These are phyloP conservation scores for Orchestes rusci DNA, from an alignment of 2,888 invertebrate species.

Conservation along the genomic window DNA sequence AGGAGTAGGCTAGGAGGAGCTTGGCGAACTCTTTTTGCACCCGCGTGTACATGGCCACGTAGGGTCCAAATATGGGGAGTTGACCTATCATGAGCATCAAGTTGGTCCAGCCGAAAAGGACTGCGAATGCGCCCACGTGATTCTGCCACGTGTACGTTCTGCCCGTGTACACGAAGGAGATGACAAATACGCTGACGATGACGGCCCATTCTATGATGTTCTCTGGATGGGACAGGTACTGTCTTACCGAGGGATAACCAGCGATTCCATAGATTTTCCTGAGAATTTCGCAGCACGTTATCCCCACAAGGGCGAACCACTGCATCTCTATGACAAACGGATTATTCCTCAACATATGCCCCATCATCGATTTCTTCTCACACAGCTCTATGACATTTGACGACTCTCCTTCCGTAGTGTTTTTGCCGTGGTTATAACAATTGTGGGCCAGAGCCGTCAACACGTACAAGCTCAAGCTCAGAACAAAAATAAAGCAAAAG, in stretches of 20 bases:
- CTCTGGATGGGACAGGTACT: constrained; percentile 76
- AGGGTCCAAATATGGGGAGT: constrained; percentile 79
- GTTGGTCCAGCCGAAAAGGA: constrained; percentile 81
- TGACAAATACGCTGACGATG: constrained; percentile 74
- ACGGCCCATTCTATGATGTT: constrained; percentile 86
- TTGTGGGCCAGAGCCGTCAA: constrained; percentile 76
- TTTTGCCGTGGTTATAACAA: constrained; percentile 74
- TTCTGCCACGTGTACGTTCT: constrained; percentile 77
- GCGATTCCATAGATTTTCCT: constrained; percentile 76
- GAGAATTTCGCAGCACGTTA: constrained; percentile 72
- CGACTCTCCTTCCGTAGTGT: constrained; percentile 57
- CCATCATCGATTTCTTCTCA: constrained; percentile 70
- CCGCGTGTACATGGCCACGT: constrained; percentile 85
- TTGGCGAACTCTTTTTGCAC: constrained; percentile 83
- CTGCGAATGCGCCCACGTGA: constrained; percentile 79
- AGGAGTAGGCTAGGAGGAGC: constrained; percentile 77
- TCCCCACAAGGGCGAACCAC: constrained; percentile 73
- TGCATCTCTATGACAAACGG: constrained; percentile 74
- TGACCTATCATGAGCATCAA: constrained; percentile 89
- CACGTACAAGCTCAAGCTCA: constrained; percentile 75
- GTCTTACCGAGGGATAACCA: constrained; percentile 72
- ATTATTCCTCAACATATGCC: constrained; percentile 66
- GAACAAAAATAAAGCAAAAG: constrained; percentile 71
- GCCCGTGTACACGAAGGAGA: constrained; percentile 74
- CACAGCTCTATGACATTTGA: constrained; percentile 68